Base-by-base conservation (phyloP, 2,113 vertebrate genomes). In the Semnornis frantzii region DNA sequence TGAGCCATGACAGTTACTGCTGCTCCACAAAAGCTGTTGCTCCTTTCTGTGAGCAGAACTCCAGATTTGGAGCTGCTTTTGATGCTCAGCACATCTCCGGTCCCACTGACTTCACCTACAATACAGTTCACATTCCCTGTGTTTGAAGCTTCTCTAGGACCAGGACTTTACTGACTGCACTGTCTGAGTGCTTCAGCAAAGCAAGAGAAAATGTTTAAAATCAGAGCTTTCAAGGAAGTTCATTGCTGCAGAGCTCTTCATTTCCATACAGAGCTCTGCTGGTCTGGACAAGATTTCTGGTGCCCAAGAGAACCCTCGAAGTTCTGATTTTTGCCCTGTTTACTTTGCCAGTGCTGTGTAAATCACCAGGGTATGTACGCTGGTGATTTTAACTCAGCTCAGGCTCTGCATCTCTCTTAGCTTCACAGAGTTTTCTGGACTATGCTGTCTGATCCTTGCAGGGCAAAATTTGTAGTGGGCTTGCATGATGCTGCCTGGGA, bases 401-500 rank as follows among this genome's bases (percentile, higher is more conserved):
- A 74, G n/a, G 42, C 21, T 84, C 37, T 30, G 18, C 12, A 18
- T 4, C 23, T 55, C 46, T 8, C 0, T 57, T 66, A 54, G 24
- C 19, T 48, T 73, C 70, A 46, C 34, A 48, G 69, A 60, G 57
- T 12, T 64, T 74, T 77, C 28, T 46, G 33, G 24, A 18, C 16
- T 33, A 5, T 0, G 1, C 25, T 79, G 10, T 30, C 21, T 65
- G 27, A 42, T 31, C 8, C 59, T 68, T 31, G 37, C 24, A 37
- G 9, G 44, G 13, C 7, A 72, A 69, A 64, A 64, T 65, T 25
- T 62, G 58, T 37, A 48, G 31, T 6, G 25, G 13, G 31, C 2
- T 89, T 57, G 34, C 2, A 1, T 0, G 0, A 23, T 52, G 27
- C 20, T 17, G 15, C 10, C 2, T 4, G 55, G 39, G 15, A 48